Percentiles rank a stretch among this genome's conserved stretches.
phyloP scores from a whole-genome alignment of 2,113 vertebrate genomes.

The Donacobius atricapilla region DNA sequence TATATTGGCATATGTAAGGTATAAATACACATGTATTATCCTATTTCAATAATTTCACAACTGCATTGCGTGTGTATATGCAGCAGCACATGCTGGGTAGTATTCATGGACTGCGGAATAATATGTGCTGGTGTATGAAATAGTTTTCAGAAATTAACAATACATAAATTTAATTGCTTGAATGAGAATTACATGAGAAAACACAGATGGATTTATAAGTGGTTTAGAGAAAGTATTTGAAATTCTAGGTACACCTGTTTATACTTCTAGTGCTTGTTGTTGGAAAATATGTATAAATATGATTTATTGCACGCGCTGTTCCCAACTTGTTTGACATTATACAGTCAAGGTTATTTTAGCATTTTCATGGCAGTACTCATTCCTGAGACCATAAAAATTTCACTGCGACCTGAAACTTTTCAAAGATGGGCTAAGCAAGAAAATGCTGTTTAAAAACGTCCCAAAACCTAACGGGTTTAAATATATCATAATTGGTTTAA shows the following conservation, averaged over 20 bases:
- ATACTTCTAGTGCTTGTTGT: not conserved
- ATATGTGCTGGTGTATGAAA: not conserved
- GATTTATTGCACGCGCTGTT: slow-evolving; percentile 20
- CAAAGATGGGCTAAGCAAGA: not conserved
- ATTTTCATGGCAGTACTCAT: slow-evolving; percentile 40
- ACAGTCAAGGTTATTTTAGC: slow-evolving; percentile 15
- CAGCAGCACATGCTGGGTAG: not conserved
- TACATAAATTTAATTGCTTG: not conserved
- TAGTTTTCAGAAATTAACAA: slow-evolving; percentile 29
- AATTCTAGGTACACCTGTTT: not conserved
- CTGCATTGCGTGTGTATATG: not conserved
- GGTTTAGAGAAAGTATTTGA: not conserved
- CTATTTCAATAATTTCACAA: slow-evolving; percentile 13
- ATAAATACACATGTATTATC: slow-evolving; percentile 10
- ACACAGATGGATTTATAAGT: not conserved
- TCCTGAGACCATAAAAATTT: slow-evolving; percentile 37
- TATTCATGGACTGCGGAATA: not conserved
- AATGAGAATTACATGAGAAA: slow-evolving; percentile 18
- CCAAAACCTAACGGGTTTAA: not conserved
- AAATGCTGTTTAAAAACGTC: not conserved
- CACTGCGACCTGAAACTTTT: not conserved
- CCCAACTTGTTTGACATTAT: not conserved
- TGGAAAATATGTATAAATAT: slow-evolving; percentile 12
- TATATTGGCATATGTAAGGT: slow-evolving; percentile 56
- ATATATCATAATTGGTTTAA: not conserved